phyloP scores from a whole-genome alignment of 1,140 invertebrate species.

The Hylaeus volcanicus region DNA sequence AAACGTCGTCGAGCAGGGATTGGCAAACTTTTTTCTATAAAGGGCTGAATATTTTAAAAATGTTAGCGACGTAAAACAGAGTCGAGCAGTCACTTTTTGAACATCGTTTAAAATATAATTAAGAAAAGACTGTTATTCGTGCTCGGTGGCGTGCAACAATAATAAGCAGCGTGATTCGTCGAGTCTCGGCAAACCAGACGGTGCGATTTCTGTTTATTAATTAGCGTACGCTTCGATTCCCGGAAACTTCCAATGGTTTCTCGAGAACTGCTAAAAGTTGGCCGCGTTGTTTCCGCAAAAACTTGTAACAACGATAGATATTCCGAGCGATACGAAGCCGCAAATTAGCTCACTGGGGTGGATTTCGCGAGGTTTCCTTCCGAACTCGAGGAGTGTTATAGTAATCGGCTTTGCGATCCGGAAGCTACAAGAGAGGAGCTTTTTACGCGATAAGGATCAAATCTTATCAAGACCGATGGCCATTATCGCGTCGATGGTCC shows the following conservation, averaged over 20 bases:
- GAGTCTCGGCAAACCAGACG: background rate
- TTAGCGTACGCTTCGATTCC: conserved; percentile 3
- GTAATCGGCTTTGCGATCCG: conserved; percentile 28
- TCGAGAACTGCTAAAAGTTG: background rate
- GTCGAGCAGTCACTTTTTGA: too few relatives aligned
- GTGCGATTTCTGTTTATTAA: background rate
- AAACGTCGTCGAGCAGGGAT: too few relatives aligned
- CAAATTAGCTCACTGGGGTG: background rate
- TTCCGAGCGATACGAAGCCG: background rate
- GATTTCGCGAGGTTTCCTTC: background rate
- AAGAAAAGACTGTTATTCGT: too few relatives aligned
- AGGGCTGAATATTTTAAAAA: too few relatives aligned
- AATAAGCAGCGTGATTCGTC: too few relatives aligned
- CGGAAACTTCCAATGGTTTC: background rate
- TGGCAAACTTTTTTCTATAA: too few relatives aligned
- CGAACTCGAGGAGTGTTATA: conserved; percentile 1
- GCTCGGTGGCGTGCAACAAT: too few relatives aligned
- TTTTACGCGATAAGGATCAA: background rate
- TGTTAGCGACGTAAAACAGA: too few relatives aligned
- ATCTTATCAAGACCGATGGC: background rate
- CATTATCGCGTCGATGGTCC: background rate
- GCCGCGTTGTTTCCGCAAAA: background rate
- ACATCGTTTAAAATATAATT: too few relatives aligned
- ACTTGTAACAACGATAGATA: conserved; percentile 7
- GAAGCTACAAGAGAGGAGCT: background rate